Evolutionary conservation across 2,888 invertebrate species (phyloP), one percentile per base, ranked within the genome.

Genomic region (Bimastos eiseni): DNA sequence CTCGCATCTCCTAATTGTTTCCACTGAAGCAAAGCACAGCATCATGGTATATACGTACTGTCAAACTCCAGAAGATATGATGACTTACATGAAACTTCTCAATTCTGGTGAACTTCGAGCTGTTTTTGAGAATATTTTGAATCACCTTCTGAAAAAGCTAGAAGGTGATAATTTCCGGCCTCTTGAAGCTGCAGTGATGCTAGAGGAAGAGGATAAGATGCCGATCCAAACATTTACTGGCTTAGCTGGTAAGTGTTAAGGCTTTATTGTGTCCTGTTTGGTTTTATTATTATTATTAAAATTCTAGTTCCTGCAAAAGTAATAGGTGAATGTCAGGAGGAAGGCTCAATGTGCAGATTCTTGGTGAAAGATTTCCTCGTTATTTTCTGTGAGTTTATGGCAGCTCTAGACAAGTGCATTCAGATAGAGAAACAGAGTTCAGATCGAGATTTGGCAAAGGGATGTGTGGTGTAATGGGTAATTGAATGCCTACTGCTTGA

Each of bases 91-190:
- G 0, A 37, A 13, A 37, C 37, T 36, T 17, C 86, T 86, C 86
- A 37, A 86, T 19, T 34, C 86, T 34, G 86, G 86, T 21, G 36
- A 15, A 86, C 86, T 86, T 86, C 86, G 36, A 86, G 24, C 34
- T 86, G n/a, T 86, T 86, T 86, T 36, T 37, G 86, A 86, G 86
- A 37, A 34, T 36, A 86, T 86, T 34, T 24, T 86, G 86, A 86
- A 86, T 86, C 34, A 24, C 2, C 86, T 86, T 2, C 36, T 86
- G 34, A 86, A 86, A 37, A 17, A 21, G 21, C 19, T 86, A 34
- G 86, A 86, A 24, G 36, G 36, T 24, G 86, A 86, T 19, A 86
- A 86, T 86, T 86, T 36, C 86, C 36, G 36, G 30, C 86, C 86
- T 24, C 30, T 86, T 30, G 13, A 86, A 36, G 36, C 34, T 5